Conservation (phyloP, 30 jellyfish, hydroid and myxozoan genomes). For the Sanderia malayensis region DNA sequence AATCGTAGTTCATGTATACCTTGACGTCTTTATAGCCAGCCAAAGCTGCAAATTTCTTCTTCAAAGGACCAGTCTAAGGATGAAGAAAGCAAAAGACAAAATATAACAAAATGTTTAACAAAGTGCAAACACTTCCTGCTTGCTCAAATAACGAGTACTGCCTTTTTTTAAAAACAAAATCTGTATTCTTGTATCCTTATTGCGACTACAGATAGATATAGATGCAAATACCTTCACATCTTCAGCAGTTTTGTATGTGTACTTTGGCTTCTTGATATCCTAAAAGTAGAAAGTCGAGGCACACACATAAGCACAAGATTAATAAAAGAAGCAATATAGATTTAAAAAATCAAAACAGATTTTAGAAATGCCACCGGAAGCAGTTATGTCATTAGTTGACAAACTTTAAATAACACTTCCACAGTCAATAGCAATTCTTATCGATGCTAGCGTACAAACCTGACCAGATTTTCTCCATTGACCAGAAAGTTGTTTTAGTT, state of each 20-base stretch:
- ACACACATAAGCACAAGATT: not conserved
- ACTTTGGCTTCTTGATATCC: constrained; percentile 85
- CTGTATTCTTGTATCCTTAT: no score
- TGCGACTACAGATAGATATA: no score
- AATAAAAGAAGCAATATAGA: not conserved
- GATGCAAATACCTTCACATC: constrained; percentile 94
- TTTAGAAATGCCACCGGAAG: no score
- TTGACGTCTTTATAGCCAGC: constrained; percentile 64
- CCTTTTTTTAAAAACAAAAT: no score
- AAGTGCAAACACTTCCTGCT: no score
- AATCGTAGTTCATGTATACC: constrained; percentile 25
- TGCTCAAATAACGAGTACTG: no score
- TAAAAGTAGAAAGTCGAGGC: not conserved
- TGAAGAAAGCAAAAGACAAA: not conserved
- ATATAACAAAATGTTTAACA: no score
- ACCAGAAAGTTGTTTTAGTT: constrained; percentile 75
- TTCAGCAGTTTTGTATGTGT: constrained; percentile 94
- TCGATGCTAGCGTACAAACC: no score
- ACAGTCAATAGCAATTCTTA: no score
- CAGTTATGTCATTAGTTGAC: no score
- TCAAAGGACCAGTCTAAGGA: constrained; percentile 24
- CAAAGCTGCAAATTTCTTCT: constrained; percentile 55
- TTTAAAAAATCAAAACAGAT: no score
- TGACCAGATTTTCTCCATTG: constrained; percentile 96
- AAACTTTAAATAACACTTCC: no score